Evolutionary conservation across 2,113 vertebrate genomes (phyloP).

Genomic region (Nettapus auritus): DNA sequence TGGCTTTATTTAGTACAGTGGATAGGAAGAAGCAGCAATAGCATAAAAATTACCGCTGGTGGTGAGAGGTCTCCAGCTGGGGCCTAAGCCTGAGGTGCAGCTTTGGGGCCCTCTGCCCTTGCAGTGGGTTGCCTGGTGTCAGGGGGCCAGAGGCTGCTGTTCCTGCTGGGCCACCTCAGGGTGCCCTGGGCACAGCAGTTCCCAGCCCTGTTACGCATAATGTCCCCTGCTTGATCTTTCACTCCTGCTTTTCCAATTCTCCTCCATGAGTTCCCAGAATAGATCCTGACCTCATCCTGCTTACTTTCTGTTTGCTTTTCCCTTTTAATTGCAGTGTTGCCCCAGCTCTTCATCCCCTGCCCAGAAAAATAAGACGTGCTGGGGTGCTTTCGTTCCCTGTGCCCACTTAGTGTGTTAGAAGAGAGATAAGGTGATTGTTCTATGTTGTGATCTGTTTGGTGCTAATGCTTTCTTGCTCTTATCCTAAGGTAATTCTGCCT

Average conservation of each 20-base stretch:
- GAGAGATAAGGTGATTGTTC: background rate
- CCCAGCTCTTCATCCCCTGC: background rate
- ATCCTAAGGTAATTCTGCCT: background rate
- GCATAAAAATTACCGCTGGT: too few species aligned
- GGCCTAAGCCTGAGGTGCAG: fast-evolving
- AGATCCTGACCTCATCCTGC: background rate
- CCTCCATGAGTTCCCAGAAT: background rate
- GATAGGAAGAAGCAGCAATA: background rate
- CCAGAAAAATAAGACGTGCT: fast-evolving
- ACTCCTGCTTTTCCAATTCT: background rate
- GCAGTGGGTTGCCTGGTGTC: background rate
- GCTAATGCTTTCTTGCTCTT: background rate
- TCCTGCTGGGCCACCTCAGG: fast-evolving
- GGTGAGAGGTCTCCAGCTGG: background rate
- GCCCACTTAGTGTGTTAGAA: background rate
- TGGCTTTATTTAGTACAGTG: background rate
- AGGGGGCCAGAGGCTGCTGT: background rate
- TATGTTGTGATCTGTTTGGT: background rate
- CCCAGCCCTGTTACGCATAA: background rate
- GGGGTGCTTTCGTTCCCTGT: background rate
- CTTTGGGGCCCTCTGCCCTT: background rate
- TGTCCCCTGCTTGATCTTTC: background rate
- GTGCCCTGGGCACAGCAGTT: background rate
- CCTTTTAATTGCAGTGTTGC: background rate
- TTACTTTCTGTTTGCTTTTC: background rate